Conservation (phyloP, 2,797 vertebrate species). For the Spinibarbus caldwelli region DNA sequence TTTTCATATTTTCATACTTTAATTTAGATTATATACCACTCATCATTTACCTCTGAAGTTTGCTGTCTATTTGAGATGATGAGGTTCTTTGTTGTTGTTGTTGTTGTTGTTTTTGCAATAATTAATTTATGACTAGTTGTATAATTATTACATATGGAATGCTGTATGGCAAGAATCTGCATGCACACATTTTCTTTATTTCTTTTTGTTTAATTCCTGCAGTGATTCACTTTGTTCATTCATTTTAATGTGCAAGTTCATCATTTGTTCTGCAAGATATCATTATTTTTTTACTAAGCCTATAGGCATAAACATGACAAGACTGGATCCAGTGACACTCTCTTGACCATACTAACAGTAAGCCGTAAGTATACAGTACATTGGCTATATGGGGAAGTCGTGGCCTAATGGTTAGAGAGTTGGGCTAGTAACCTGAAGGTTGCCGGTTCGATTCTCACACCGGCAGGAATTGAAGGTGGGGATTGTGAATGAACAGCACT, state of each 20-base stretch:
- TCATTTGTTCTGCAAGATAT: neutral
- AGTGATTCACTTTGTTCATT: neutral
- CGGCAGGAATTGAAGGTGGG: too few species aligned
- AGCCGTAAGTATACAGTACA: neutral
- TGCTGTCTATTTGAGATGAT: neutral
- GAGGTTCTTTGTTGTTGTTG: neutral
- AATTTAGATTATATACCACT: neutral
- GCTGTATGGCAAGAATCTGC: neutral
- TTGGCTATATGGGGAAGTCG: too few species aligned
- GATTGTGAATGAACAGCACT: too few species aligned
- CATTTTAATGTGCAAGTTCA: constrained; percentile 4
- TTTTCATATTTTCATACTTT: neutral
- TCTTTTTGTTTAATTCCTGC: neutral
- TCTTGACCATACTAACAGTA: neutral
- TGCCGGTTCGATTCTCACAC: too few species aligned
- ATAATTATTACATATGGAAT: neutral
- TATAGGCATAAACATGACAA: neutral
- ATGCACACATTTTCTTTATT: neutral
- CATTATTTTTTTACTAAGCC: neutral
- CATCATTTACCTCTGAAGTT: neutral
- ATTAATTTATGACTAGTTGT: neutral
- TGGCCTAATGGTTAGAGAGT: too few species aligned
- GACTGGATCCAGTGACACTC: neutral
- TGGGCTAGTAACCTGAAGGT: too few species aligned
- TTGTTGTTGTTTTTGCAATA: neutral